A percentile compares a stretch with the other conserved stretches of the same genome.
Evolutionary conservation across 1,140 invertebrate genomes (phyloP).

Genomic region (Colletes latitarsis): DNA sequence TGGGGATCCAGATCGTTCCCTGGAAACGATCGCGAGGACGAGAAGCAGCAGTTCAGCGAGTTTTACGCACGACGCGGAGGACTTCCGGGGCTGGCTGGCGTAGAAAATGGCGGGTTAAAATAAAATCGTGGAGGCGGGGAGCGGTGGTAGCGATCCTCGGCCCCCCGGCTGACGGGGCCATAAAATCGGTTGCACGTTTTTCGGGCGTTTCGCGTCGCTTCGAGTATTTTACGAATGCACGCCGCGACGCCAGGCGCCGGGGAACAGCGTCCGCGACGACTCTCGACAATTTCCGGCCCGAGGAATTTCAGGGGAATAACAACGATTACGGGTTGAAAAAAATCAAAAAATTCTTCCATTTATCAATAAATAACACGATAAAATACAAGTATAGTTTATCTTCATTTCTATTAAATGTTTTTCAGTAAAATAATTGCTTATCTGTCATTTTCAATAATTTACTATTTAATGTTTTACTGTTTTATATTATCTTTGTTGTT

Average conservation of each 20-base stretch:
- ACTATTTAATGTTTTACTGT: no score
- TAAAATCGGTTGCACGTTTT: conserved; percentile 54
- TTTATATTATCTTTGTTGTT: no score
- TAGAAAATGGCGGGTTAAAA: background rate
- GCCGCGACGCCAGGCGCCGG: background rate
- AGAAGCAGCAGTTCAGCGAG: background rate
- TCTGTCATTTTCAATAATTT: no score
- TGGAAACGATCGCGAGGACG: no score
- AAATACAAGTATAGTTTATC: no score
- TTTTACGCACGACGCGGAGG: conserved; percentile 47
- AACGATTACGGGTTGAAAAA: no score
- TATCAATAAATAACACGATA: no score
- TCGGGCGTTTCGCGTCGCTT: conserved; percentile 12
- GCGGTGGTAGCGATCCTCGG: background rate
- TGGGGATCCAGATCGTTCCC: no score
- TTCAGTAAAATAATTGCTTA: no score
- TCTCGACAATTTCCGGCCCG: background rate
- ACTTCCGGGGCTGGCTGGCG: conserved; percentile 40
- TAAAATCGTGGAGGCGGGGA: conserved; percentile 30
- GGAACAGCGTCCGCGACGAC: no score
- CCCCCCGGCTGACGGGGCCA: conserved; percentile 1
- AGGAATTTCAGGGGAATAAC: conserved; percentile 9
- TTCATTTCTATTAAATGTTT: no score
- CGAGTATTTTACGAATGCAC: conserved; percentile 33
- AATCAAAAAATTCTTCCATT: no score